These are phyloP conservation scores for Neosalanx taihuensis DNA, from an alignment of 2,797 vertebrate species.

Conservation along the genomic window DNA sequence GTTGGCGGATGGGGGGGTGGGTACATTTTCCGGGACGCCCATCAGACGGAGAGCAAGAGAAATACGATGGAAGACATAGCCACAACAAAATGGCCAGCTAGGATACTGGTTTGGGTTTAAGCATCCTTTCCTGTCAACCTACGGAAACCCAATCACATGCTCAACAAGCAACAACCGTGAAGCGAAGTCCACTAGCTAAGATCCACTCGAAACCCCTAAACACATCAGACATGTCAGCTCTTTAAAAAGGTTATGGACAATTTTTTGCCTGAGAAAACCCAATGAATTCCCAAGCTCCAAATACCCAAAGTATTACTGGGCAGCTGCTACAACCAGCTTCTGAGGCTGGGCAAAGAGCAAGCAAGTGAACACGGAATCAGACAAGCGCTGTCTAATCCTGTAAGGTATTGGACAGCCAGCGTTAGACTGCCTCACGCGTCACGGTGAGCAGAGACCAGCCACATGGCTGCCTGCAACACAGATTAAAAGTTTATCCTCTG, in stretches of 20 bases:
- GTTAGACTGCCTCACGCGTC: slow-evolving; percentile 31
- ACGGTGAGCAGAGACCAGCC: slow-evolving; percentile 21
- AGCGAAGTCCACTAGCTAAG: neutral
- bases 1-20: too few species aligned
- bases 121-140: neutral
- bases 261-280: neutral
- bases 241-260: neutral
- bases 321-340: slow-evolving; percentile 8
- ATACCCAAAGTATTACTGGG: neutral
- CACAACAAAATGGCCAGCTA: neutral
- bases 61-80: neutral
- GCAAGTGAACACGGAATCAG: slow-evolving; percentile 14
- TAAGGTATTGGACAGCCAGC: slow-evolving; percentile 18
- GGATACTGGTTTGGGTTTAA: too few species aligned
- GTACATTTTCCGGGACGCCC: too few species aligned
- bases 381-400: slow-evolving; percentile 24
- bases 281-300: neutral
- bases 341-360: slow-evolving; percentile 16
- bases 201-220: neutral
- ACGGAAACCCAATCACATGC: neutral
- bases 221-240: neutral
- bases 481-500: slow-evolving; percentile 38
- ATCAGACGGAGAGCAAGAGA: neutral
- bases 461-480: slow-evolving; percentile 31
- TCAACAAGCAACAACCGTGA: neutral